Conservation (phyloP, 2,113 vertebrate genomes). For the Pterocles burchelli region DNA sequence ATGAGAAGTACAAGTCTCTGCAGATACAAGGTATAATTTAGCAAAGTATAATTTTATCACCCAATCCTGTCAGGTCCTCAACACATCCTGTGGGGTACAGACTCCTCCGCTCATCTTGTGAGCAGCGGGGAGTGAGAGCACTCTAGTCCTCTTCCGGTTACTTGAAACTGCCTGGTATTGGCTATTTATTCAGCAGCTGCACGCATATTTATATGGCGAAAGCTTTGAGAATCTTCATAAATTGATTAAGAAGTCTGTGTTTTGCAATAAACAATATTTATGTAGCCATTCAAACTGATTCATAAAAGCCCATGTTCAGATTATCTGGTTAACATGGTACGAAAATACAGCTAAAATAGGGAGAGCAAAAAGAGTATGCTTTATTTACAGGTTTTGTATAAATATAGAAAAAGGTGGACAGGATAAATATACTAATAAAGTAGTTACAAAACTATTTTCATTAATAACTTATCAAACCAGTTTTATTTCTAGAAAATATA, state of each 20-base stretch:
- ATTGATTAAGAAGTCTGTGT: background rate
- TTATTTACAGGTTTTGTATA: conserved; percentile 36
- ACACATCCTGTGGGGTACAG: background rate
- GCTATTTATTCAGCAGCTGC: background rate
- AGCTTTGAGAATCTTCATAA: background rate
- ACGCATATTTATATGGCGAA: background rate
- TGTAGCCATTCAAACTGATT: background rate
- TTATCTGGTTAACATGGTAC: background rate
- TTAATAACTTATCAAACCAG: conserved; percentile 60
- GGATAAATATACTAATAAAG: conserved; percentile 7
- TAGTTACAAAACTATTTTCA: conserved; percentile 31
- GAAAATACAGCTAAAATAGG: conserved; percentile 2
- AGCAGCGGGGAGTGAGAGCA: background rate
- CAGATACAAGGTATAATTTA: conserved; percentile 46
- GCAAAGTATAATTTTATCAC: conserved; percentile 35
- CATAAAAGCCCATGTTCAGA: background rate
- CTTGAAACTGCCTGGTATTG: background rate
- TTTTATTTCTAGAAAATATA: conserved; percentile 30
- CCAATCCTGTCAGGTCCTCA: background rate
- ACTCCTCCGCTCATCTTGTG: background rate
- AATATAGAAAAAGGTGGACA: background rate
- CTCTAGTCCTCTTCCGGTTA: background rate
- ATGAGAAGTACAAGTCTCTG: conserved; percentile 50
- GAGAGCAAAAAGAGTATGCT: background rate
- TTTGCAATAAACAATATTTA: conserved; percentile 11